Evolutionary conservation across 2,888 invertebrate species (phyloP).

Genomic region (Papilio elwesi): DNA sequence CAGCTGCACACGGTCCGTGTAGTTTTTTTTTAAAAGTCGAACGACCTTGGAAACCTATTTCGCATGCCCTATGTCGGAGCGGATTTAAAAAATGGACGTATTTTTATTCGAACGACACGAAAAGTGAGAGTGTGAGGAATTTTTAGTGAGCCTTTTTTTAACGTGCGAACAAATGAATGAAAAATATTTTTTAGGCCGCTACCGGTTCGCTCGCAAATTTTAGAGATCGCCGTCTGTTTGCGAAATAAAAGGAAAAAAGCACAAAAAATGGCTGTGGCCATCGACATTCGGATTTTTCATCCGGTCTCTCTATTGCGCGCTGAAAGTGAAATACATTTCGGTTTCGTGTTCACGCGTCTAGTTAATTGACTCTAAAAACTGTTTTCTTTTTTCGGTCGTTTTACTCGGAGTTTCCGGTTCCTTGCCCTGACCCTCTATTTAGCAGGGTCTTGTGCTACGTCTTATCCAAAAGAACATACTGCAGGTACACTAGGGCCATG

Average conservation of each 20-base stretch:
- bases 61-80: constrained; percentile 47
- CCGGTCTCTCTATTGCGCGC: constrained; percentile 46
- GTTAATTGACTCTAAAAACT: constrained; percentile 38
- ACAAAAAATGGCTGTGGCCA: constrained; percentile 39
- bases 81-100: constrained; percentile 51
- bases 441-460: no score
- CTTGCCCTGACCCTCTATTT: no score
- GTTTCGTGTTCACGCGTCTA: constrained; percentile 41
- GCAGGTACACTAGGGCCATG: no score
- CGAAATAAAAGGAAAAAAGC: constrained; percentile 44
- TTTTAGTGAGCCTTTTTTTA: constrained; percentile 55
- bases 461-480: no score
- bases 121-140: constrained; percentile 58
- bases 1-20: constrained; percentile 8
- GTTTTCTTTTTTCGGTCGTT: neutral
- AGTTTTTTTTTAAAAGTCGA: constrained; percentile 34
- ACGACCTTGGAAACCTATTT: constrained; percentile 44
- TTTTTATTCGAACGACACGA: constrained; percentile 59
- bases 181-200: constrained; percentile 57
- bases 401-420: neutral
- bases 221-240: constrained; percentile 53
- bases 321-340: constrained; percentile 50
- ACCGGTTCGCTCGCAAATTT: constrained; percentile 54
- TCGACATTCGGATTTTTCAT: constrained; percentile 45
- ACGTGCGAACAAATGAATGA: constrained; percentile 56